Base-by-base conservation (phyloP, 92 coral and sea anemone genomes). In the Nematostella vectensis region DNA sequence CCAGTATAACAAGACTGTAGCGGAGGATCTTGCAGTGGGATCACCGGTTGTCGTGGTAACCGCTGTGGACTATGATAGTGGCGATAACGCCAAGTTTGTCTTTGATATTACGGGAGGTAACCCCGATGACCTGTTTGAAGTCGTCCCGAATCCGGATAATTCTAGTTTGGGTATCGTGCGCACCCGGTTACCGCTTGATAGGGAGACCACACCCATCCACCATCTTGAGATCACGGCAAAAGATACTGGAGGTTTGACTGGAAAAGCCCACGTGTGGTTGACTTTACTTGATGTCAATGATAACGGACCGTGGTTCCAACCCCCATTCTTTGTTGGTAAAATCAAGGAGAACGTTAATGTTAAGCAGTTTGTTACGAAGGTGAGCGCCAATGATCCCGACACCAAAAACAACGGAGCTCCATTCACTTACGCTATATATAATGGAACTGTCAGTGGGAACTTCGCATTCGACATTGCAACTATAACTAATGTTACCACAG, bases 291-390 rank as follows among this genome's bases (percentile, higher is more conserved):
- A 93, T 59, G 68, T 71, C 28, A 93, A 93, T 38, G 99, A 93
- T 45, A 93, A 82, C 52, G 95, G 95, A 9, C 97, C 97, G 24
- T 83, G 76, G 77, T 89, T 89, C 43, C 60, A 56, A 23, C 97
- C 97, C 4, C 86, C 95, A 1, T 89, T 57, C 57, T 89, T 77
- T 39, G 97, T 79, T 28, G 85, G 81, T 3, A 64, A 72, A 42
- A 53, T 70, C 76, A 70, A 62, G 58, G 95, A 82, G 28, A 73
- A 76, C 59, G 52, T 55, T 8, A 56, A 78, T 49, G 67, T 62
- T 25, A 68, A 70, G 33, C 97, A 89, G 57, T 26, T 30, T 20
- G 85, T 89, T 31, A 70, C 85, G 24, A 72, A 36, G 2, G 53
- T 89, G 19, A 67, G 78, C 61, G 97, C 87, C 0, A 53, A 57